Evolutionary conservation across 2,113 vertebrate genomes (phyloP), one percentile per base, ranked within the genome.

Genomic region (Capreolus pygargus): DNA sequence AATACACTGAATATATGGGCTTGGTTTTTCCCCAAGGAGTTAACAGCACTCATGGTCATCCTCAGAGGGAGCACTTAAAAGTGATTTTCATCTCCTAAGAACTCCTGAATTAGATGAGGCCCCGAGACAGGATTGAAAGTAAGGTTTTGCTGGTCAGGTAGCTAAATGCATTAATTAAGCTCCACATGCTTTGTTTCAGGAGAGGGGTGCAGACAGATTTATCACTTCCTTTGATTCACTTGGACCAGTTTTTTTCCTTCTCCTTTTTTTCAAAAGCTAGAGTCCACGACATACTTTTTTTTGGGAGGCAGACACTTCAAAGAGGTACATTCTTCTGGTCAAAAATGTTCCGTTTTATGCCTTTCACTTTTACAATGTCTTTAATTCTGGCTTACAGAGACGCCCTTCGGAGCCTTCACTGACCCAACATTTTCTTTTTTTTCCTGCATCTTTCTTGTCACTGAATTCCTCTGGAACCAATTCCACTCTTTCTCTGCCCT

Each of bases 11-110:
- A 92, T 93, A 78, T 6, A n/a, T 95, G 85, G 76, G 95, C 97
- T 87, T 82, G 54, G 95, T 96, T 96, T 93, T 82, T 92, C 60
- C 67, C 92, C 27, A 33, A 55, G 78, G 90, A 88, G 45, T 92
- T 79, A 82, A 17, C 19, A 7, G 58, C 39, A 16, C 57, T 86
- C 58, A 28, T 97, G 94, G 90, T 91, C 94, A 94, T 96, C 25
- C 3, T 90, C 58, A 78, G 81, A 90, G 86, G 84, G 64, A 81
- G 61, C 64, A 74, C 85, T 98, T 96, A 79, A 97, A 97, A 96
- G 97, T 70, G 55, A 50, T 96, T 98, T 97, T 97, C 88, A 89
- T 97, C 95, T 94, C 95, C 88, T 96, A 91, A 96, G 94, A 91
- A 67, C 45, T 86, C 50, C 90, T 14, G 23, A 82, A 76, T 89